These are phyloP conservation scores for Xiphophorus couchianus DNA, from an alignment of 2,113 vertebrate species.

Conservation along the genomic window DNA sequence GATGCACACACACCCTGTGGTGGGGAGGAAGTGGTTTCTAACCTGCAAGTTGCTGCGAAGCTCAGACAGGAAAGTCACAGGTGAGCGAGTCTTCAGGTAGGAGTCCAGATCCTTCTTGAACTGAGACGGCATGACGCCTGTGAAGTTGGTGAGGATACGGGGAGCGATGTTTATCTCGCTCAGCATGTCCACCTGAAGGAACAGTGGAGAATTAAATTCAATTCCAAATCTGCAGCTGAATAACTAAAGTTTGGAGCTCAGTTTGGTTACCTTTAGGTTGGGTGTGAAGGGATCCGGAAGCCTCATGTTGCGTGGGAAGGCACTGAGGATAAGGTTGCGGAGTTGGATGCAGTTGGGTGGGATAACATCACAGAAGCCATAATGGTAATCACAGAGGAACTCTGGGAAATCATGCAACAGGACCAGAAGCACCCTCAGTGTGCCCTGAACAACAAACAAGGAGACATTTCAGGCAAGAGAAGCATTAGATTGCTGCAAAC, in stretches of 20 bases:
- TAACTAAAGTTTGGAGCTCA: background rate
- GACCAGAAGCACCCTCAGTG: slow-evolving; percentile 95
- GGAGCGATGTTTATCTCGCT: slow-evolving; percentile 99
- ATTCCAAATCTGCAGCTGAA: background rate
- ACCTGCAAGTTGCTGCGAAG: slow-evolving; percentile 98
- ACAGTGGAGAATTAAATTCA: background rate
- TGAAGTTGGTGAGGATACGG: slow-evolving; percentile 98
- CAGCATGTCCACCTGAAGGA: slow-evolving; percentile 94
- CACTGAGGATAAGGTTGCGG: slow-evolving; percentile 98
- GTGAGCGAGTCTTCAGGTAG: slow-evolving; percentile 98
- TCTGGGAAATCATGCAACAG: slow-evolving; percentile 98
- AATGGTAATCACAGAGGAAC: slow-evolving; percentile 99
- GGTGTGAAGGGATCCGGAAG: slow-evolving; percentile 99
- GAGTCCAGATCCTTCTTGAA: slow-evolving; percentile 99
- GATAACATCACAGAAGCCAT: slow-evolving; percentile 99
- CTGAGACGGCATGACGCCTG: slow-evolving; percentile 97
- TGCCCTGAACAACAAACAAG: slow-evolving; percentile 81
- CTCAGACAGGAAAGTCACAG: slow-evolving; percentile 96
- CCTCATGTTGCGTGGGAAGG: slow-evolving; percentile 99
- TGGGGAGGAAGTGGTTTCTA: background rate
- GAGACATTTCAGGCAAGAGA: background rate
- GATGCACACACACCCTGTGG: no score
- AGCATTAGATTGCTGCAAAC: background rate
- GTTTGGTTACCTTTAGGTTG: slow-evolving; percentile 90
- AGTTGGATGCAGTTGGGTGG: slow-evolving; percentile 99